These are phyloP conservation scores for Cheilosia vernalis DNA, from an alignment of 2,888 invertebrate species.

Conservation along the genomic window DNA sequence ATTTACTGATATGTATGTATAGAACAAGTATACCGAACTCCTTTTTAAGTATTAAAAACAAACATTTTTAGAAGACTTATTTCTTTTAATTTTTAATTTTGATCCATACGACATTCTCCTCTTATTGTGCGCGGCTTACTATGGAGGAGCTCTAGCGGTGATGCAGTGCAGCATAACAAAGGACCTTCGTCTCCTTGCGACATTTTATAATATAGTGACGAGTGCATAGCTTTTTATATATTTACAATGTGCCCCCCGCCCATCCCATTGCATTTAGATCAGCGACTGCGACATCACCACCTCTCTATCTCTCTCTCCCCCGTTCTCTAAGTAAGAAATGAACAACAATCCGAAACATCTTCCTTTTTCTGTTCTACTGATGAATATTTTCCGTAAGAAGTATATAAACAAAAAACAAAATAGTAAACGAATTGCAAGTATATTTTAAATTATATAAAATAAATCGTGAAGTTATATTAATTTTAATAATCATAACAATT, in stretches of 20 bases:
- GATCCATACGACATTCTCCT: conserved; percentile 23
- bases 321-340: conserved; percentile 18
- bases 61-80: conserved; percentile 76
- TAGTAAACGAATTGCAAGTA: conserved; percentile 68
- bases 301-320: background rate
- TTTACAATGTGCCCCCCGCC: conserved; percentile 64
- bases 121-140: conserved; percentile 18
- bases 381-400: conserved; percentile 54
- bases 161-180: conserved; percentile 20
- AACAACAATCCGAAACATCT: conserved; percentile 46
- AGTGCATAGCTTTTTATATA: conserved; percentile 71
- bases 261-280: conserved; percentile 45
- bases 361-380: conserved; percentile 41
- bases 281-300: conserved; percentile 7
- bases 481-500: conserved; percentile 67
- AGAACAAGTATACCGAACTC: conserved; percentile 24
- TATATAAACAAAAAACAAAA: conserved; percentile 61
- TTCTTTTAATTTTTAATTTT: conserved; percentile 11
- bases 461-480: conserved; percentile 74
- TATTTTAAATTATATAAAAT: conserved; percentile 69
- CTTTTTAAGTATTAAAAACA: conserved; percentile 77
- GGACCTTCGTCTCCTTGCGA: conserved; percentile 30
- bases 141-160: conserved; percentile 19
- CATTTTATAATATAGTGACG: conserved; percentile 45
- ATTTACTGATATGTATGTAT: conserved; percentile 71